Base-by-base conservation (phyloP, 2,888 invertebrate species). In the Adineta ricciae region DNA sequence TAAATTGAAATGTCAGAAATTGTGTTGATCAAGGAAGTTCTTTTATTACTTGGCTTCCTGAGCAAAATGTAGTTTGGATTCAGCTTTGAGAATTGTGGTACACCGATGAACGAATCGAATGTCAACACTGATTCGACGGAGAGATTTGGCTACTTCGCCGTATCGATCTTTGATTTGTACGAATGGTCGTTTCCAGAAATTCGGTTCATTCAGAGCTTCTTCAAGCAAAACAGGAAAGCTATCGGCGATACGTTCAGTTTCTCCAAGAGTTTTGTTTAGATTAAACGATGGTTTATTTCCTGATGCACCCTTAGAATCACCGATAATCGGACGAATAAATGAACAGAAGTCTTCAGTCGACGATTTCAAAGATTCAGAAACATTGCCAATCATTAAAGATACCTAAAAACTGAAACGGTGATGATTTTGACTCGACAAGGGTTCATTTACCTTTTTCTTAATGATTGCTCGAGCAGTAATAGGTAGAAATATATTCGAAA, bases 21-120 rank as follows among this genome's bases (percentile, higher is more conserved):
- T 19, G 3, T 50, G 2, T 50, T 50, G 3, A 19, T 36, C 32
- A 2, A 16, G 16, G 14, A 2, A 36, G 32, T 4, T 5, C 5
- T 8, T 46, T 5, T 8, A 46, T 64, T 64, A 64, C 64, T 64
- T 64, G 4, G 64, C 32, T 64, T 64, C 64, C 32, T 64, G 64
- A 27, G 64, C 64, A 64, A 64, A 64, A 64, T 64, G 64, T 36
- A 78, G 41, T 38, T 78, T 78, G 14, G 78, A 78, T 78, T 78
- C 78, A 41, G 78, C 78, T 78, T 41, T 21, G 9, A 78, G 41
- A 36, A 78, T 78, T 41, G 41, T 78, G 38, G 78, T 78, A 41
- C 78, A 78, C 11, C 78, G 78, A 78, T 78, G 41, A 41, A 78
- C 41, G n/a, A 24, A 78, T n/a, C 78, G 38, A 41, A 78, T 78